These are phyloP conservation scores for Metopia argyrocephala DNA, from an alignment of 2,888 invertebrate species.

Conservation along the genomic window DNA sequence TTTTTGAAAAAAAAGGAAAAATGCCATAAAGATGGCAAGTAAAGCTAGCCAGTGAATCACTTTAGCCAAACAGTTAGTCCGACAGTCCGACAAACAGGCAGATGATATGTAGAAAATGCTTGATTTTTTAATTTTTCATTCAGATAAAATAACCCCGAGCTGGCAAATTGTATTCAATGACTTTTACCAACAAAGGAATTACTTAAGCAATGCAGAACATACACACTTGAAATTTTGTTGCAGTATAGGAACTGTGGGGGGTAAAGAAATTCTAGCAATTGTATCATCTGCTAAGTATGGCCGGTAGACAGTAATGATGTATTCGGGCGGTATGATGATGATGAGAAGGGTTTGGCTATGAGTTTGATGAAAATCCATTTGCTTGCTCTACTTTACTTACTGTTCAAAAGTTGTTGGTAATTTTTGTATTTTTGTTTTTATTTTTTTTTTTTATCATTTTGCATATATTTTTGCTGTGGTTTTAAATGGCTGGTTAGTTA, in stretches of 20 bases:
- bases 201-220: constrained; percentile 46
- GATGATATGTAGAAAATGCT: constrained; percentile 52
- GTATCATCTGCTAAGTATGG: not conserved
- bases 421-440: too few species aligned
- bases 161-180: constrained; percentile 72
- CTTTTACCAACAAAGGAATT: constrained; percentile 59
- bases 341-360: not conserved
- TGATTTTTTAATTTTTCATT: constrained; percentile 57
- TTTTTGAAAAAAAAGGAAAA: not conserved
- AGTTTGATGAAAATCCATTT: constrained; percentile 24
- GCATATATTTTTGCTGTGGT: constrained; percentile 1
- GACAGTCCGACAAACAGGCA: not conserved
- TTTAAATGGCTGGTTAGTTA: constrained; percentile 29
- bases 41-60: not conserved
- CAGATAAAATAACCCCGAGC: constrained; percentile 72
- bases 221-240: constrained; percentile 11
- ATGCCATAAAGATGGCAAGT: not conserved
- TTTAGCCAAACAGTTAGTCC: not conserved
- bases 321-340: not conserved
- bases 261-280: constrained; percentile 6
- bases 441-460: constrained; percentile 51
- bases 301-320: not conserved
- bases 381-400: constrained; percentile 50
- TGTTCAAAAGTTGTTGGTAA: constrained; percentile 50
- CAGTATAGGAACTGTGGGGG: not conserved